Evolutionary conservation across 2,888 invertebrate species (phyloP), one percentile per base, ranked within the genome.

Genomic region (Tyria jacobaeae): DNA sequence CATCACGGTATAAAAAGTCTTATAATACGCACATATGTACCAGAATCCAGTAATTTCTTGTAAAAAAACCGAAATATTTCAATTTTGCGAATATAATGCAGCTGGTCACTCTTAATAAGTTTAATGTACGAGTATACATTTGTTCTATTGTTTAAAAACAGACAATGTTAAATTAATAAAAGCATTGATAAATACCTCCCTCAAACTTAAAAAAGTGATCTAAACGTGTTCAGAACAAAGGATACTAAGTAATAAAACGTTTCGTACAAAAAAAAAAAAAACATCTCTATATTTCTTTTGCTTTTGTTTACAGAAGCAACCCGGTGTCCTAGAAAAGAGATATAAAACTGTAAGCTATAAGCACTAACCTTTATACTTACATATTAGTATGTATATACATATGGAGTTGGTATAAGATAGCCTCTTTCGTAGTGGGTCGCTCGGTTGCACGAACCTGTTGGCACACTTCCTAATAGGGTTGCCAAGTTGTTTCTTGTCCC

Each of bases 381-480:
- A n/a, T n/a, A n/a, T n/a, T n/a, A 12, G 21, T 31, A 6, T 39
- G 25, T 55, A 56, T 24, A 48, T 66, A 47, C 17, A 25, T 66
- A 63, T 65, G 49, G 59, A 51, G 41, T 56, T 62, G 57, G 67
- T 70, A 50, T 54, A 59, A 70, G 68, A 68, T 70, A 71, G 64
- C 55, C 64, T 68, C 63, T 64, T 67, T 64, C 51, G 61, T 75
- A 73, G 79, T 79, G 63, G 80, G 79, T 72, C 79, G 72, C 51
- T 62, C 55, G 62, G 62, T 54, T 66, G 66, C 71, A 69, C 62
- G 79, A 75, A 84, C 82, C 81, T 78, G 84, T 73, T 79, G 79
- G 75, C 82, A 80, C 71, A 82, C 81, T 80, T 84, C 72, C 68
- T 67, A 59, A 52, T 68, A 76, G 73, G 80, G 80, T 70, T 76